phyloP scores from a whole-genome alignment of 1,140 invertebrate species.

The Drosophila repleta region DNA sequence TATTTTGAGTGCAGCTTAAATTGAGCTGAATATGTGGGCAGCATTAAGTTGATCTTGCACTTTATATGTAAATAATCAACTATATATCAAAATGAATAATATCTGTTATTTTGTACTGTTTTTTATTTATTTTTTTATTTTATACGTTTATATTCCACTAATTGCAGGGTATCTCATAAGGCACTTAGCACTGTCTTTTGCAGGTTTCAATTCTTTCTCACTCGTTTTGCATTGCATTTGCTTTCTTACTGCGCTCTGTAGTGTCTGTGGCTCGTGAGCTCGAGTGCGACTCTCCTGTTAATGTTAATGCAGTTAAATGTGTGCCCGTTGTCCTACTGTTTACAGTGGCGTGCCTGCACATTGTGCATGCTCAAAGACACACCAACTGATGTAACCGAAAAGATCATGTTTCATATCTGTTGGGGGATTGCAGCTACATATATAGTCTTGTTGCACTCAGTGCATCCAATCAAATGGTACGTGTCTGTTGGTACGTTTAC shows the following conservation, averaged over 20 bases:
- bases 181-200: not conserved
- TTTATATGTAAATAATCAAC: not conserved
- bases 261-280: constrained; percentile 63
- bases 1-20: constrained; percentile 2
- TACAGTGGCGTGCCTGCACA: constrained; percentile 12
- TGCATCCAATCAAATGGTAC: constrained; percentile 66
- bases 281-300: constrained; percentile 3
- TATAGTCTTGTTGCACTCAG: constrained; percentile 21
- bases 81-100: too few species aligned
- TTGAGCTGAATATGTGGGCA: not conserved
- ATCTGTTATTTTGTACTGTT: not conserved
- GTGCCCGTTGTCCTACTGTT: constrained; percentile 13
- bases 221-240: constrained; percentile 51
- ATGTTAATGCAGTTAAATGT: constrained; percentile 18
- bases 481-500: constrained; percentile 56
- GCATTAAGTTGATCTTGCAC: not conserved
- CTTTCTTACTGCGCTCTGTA: constrained; percentile 70
- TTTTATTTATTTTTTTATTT: too few species aligned
- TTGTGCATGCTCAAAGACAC: not conserved
- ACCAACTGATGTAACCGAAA: constrained; percentile 13
- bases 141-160: not conserved
- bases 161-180: not conserved
- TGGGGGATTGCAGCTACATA: not conserved
- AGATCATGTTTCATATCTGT: constrained; percentile 9
- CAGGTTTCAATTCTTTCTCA: constrained; percentile 25